Evolutionary conservation across 2,113 vertebrate genomes (phyloP).

Genomic region (Platysteira castanea): DNA sequence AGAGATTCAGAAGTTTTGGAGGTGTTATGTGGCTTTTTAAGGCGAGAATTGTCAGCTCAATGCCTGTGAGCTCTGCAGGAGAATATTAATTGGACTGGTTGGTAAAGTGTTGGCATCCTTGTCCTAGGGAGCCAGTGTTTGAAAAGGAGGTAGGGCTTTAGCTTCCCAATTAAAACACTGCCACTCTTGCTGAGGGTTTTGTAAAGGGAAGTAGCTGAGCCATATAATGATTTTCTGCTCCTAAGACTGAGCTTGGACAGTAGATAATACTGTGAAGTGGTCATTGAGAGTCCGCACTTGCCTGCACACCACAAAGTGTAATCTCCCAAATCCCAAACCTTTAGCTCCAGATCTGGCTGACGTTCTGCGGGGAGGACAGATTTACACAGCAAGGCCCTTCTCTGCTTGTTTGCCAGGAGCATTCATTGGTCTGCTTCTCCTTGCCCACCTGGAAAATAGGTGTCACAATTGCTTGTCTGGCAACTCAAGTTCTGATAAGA

Average conservation of each 20-base stretch:
- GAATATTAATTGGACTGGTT: neutral
- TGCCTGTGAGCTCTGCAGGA: neutral
- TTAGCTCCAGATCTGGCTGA: neutral
- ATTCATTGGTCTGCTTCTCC: neutral
- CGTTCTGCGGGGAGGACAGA: neutral
- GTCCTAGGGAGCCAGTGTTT: neutral
- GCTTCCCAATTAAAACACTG: neutral
- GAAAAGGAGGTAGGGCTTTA: neutral
- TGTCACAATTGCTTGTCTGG: fast-evolving
- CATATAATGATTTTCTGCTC: neutral
- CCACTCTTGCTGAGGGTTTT: neutral
- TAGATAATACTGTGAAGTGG: neutral
- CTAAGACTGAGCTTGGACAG: neutral
- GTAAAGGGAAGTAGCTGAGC: neutral
- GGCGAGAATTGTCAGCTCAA: neutral
- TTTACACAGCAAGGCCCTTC: neutral
- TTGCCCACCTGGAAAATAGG: neutral
- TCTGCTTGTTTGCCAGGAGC: neutral
- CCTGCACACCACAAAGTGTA: fast-evolving
- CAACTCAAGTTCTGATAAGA: neutral
- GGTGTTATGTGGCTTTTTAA: neutral
- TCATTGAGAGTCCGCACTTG: neutral
- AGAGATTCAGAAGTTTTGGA: neutral
- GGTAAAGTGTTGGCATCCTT: neutral
- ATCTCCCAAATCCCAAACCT: neutral